Evolutionary conservation across 2,113 vertebrate genomes (phyloP), one percentile per base, ranked within the genome.

Genomic region (Brachypteracias leptosomus): DNA sequence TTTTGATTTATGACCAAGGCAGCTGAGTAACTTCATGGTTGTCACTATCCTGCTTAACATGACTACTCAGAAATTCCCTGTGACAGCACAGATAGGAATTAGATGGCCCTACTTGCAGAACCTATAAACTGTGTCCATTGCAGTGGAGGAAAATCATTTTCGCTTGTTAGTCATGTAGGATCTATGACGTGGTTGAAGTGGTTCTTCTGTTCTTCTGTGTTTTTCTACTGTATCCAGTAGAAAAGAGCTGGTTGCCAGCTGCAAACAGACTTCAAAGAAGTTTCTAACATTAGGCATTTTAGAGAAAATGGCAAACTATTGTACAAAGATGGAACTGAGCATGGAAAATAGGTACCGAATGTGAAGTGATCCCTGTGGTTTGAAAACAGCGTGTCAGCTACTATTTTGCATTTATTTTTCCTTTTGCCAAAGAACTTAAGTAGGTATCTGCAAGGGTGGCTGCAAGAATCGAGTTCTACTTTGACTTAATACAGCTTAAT

Each of bases 1-100:
- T 87, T 95, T 95, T 97, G 89, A 96, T 89, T 96, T 94, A 65
- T 94, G 93, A 74, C 67, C 91, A 55, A 81, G 55, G 62, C 13
- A 4, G 38, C 52, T 0, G 0, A 66, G 35, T 76, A 65, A 9
- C 80, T 83, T 82, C 84, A 89, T 88, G 55, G 62, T 59, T 90
- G 73, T 87, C 91, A 71, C 57, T 77, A 54, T 67, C 35, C 70
- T 65, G 59, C 67, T 89, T 76, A 88, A 54, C 17, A 6, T 77
- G 67, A 74, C 62, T 62, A 54, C 80, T 94, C 54, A 71, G 83
- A 89, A 93, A 93, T 87, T 78, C 51, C 76, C 35, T 59, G 35
- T 67, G 71, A 73, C 80, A 85, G 49, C 63, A 38, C 8, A 28
- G 65, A 19, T 58, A 81, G 70, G 35, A 46, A 54, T 75, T 72